Conservation (phyloP, 2,113 vertebrate genomes). For the Pongo pygmaeus region DNA sequence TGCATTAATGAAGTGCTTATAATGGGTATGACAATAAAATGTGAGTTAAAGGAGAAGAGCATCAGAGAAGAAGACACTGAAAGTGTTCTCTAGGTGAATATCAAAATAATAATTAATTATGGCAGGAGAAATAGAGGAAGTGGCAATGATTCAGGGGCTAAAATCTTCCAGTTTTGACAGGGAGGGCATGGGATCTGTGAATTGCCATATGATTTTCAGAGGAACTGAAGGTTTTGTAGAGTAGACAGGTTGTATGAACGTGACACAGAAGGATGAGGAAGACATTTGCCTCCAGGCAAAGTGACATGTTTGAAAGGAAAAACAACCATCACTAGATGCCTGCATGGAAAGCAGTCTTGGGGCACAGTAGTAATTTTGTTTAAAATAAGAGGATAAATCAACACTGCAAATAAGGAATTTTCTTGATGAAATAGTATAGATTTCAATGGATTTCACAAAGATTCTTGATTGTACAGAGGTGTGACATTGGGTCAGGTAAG, state of each 20-base stretch:
- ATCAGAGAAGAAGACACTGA: not conserved
- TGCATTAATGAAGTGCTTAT: not conserved
- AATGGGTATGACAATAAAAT: not conserved
- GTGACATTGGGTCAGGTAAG: not conserved
- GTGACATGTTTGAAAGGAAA: not conserved
- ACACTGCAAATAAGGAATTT: not conserved
- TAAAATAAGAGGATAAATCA: not conserved
- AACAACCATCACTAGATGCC: no score
- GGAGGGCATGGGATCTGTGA: accelerated
- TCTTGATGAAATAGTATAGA: not conserved
- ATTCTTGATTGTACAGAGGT: not conserved
- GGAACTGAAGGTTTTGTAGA: not conserved
- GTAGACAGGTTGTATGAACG: not conserved
- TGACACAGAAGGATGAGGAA: not conserved
- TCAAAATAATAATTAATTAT: not conserved
- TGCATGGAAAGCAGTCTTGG: not conserved
- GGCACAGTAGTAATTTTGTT: not conserved
- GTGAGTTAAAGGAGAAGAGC: not conserved
- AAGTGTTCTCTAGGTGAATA: not conserved
- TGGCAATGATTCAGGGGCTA: not conserved
- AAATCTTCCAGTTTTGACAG: not conserved
- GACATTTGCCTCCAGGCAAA: not conserved
- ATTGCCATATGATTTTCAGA: not conserved
- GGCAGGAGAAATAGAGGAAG: not conserved
- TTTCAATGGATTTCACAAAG: not conserved